Conservation (phyloP, 2,113 vertebrate genomes). For the Corythaixoides concolor region DNA sequence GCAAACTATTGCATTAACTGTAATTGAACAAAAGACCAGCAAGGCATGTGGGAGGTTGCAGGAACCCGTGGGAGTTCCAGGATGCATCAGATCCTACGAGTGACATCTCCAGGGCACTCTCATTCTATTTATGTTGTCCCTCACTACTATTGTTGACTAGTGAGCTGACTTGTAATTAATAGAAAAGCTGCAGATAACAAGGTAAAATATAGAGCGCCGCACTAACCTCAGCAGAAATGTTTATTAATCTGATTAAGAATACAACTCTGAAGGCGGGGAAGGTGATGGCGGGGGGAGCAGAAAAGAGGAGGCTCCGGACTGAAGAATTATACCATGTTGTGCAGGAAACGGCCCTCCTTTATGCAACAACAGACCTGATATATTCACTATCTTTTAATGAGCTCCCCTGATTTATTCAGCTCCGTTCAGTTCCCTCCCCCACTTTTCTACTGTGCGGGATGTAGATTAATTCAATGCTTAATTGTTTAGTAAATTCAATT, state of each 20-base stretch:
- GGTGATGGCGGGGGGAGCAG: not conserved
- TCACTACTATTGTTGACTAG: slow-evolving; percentile 84
- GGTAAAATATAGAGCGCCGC: slow-evolving; percentile 76
- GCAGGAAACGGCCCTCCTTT: slow-evolving; percentile 78
- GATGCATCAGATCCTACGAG: slow-evolving; percentile 88
- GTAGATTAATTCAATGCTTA: slow-evolving; percentile 97
- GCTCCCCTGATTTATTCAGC: slow-evolving; percentile 87
- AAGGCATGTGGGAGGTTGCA: slow-evolving; percentile 93
- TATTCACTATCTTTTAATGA: slow-evolving; percentile 96
- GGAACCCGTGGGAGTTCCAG: slow-evolving; percentile 91
- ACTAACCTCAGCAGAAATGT: slow-evolving; percentile 77
- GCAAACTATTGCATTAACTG: slow-evolving; percentile 99
- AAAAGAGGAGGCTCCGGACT: slow-evolving; percentile 64
- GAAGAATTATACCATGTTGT: slow-evolving; percentile 70
- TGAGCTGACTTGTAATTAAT: slow-evolving; percentile 97
- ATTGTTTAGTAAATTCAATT: slow-evolving; percentile 99
- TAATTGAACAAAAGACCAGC: slow-evolving; percentile 99
- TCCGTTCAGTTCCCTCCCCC: slow-evolving; percentile 77
- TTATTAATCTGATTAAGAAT: slow-evolving; percentile 84
- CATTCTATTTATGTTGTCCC: slow-evolving; percentile 95
- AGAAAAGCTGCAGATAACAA: slow-evolving; percentile 86
- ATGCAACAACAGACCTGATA: slow-evolving; percentile 87
- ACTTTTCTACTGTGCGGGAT: slow-evolving; percentile 85
- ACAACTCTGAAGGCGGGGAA: slow-evolving; percentile 46
- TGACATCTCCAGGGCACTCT: slow-evolving; percentile 93